These are phyloP conservation scores for Sula dactylatra DNA, from an alignment of 2,113 vertebrate species.

Conservation along the genomic window DNA sequence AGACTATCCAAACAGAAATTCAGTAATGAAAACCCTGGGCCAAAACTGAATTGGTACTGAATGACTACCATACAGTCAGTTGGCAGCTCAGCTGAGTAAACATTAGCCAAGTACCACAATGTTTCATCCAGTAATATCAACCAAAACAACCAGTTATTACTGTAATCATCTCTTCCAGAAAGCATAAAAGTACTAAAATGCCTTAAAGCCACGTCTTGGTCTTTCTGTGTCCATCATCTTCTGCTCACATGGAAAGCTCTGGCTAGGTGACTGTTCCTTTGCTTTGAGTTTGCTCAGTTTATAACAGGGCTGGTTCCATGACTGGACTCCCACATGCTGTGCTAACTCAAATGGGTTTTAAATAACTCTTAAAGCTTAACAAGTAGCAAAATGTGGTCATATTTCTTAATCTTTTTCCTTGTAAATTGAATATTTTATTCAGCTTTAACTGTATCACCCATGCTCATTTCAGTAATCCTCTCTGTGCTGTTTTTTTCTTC, in stretches of 20 bases:
- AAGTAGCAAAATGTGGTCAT: neutral
- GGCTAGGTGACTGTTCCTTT: neutral
- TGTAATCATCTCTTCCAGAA: neutral
- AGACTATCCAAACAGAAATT: neutral
- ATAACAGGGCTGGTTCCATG: neutral
- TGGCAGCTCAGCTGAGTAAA: neutral
- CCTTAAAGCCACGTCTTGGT: neutral
- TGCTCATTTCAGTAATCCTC: neutral
- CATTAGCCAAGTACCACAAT: neutral
- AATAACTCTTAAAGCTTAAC: neutral
- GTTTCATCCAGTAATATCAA: neutral
- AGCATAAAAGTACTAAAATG: neutral
- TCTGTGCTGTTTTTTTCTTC: neutral
- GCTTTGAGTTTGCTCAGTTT: neutral
- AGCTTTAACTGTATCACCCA: neutral
- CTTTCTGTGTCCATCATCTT: neutral
- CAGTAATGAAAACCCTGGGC: neutral
- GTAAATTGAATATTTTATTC: neutral
- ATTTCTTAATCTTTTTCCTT: neutral
- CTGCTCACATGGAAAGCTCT: neutral
- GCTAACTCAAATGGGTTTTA: neutral
- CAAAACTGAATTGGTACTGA: neutral
- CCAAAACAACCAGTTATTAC: neutral
- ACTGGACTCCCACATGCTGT: neutral
- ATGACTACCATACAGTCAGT: neutral